Percentiles rank a stretch among this genome's conserved stretches.
Conservation (phyloP, 2,888 invertebrate genomes). For the Spialia ferax region DNA sequence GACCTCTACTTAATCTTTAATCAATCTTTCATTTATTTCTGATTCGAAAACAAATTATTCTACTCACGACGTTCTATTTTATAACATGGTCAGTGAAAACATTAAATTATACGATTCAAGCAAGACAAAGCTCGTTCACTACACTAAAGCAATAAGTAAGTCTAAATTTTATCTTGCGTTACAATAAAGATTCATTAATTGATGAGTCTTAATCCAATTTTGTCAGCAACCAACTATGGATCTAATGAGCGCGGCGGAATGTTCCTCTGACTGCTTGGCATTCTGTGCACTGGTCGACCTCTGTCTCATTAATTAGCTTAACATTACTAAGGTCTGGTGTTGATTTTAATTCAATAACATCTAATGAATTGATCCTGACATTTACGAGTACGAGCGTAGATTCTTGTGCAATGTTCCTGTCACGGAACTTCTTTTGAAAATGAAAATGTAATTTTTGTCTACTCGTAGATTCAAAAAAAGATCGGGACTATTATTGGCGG, state of each 20-base stretch:
- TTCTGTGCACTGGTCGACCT: slow-evolving; percentile 1
- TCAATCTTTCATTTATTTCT: too few species aligned
- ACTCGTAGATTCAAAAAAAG: too few species aligned
- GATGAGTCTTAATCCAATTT: neutral
- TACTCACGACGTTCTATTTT: too few species aligned
- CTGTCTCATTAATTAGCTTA: neutral
- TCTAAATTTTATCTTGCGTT: too few species aligned
- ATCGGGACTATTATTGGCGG: too few species aligned
- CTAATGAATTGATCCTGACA: neutral
- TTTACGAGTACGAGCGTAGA: neutral
- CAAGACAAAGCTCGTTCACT: too few species aligned
- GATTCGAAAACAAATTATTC: too few species aligned
- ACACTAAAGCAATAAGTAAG: neutral
- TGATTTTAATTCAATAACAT: neutral
- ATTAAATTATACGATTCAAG: too few species aligned
- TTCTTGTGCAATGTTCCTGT: neutral
- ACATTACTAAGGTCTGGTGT: neutral
- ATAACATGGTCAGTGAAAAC: too few species aligned
- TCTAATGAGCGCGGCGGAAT: neutral
- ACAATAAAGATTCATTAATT: neutral
- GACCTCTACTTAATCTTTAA: too few species aligned
- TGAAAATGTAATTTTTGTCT: too few species aligned
- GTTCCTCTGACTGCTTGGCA: neutral
- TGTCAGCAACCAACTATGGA: neutral
- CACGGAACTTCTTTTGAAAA: too few species aligned